Percentiles rank a stretch among this genome's conserved stretches.
Evolutionary conservation across 2,888 invertebrate genomes (phyloP).

Genomic region (Cephalotes varians): DNA sequence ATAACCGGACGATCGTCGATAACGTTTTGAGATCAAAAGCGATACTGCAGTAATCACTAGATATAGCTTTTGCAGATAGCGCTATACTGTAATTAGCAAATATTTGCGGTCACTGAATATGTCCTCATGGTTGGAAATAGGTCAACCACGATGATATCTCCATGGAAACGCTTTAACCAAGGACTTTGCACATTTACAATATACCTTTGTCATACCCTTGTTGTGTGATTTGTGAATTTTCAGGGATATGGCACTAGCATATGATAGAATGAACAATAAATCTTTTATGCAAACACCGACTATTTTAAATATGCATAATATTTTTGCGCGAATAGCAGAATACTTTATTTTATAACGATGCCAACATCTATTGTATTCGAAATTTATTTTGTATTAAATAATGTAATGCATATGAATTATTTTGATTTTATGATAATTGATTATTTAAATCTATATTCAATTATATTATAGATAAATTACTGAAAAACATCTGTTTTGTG

Average conservation of each 20-base stretch:
- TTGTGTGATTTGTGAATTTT: constrained; percentile 17
- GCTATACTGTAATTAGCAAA: neutral
- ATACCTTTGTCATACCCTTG: neutral
- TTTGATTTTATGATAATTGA: neutral
- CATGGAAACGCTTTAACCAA: constrained; percentile 29
- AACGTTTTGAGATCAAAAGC: constrained; percentile 8
- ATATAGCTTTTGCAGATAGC: neutral
- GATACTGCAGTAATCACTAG: neutral
- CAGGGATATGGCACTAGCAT: neutral
- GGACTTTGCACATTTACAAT: constrained; percentile 17
- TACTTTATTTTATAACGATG: neutral
- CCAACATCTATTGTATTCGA: neutral
- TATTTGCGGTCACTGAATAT: neutral
- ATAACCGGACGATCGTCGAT: neutral
- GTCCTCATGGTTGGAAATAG: constrained; percentile 5
- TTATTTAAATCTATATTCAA: neutral
- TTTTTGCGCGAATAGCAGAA: neutral
- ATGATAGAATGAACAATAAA: constrained; percentile 1
- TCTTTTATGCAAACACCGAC: constrained; percentile 14
- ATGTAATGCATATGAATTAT: neutral
- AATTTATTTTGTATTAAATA: neutral
- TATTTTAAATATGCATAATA: constrained; percentile 37
- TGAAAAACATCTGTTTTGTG: neutral
- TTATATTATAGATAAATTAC: neutral
- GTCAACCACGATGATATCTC: constrained; percentile 1